Percentiles rank a stretch among this genome's conserved stretches.
Conservation (phyloP, 2,888 invertebrate genomes). For the Dyspetes luteomarginatus region DNA sequence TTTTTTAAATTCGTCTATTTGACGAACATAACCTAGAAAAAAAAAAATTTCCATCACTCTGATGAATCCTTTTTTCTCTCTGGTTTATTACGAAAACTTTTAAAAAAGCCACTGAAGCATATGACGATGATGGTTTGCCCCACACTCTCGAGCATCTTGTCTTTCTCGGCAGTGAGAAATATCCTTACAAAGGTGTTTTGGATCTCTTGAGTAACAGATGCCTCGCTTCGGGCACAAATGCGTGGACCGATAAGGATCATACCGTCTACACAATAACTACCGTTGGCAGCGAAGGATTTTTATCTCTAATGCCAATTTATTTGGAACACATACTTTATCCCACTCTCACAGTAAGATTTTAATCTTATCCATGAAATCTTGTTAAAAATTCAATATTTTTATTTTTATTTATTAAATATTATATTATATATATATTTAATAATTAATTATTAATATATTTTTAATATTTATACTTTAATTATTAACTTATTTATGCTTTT, state of each 20-base stretch:
- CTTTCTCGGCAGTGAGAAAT: conserved; percentile 94
- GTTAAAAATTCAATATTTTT: background rate
- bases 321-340: conserved; percentile 95
- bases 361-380: background rate
- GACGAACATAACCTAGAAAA: conserved; percentile 54
- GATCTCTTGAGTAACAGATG: conserved; percentile 95
- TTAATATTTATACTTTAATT: no score
- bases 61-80: no score
- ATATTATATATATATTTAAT: no score
- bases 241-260: conserved; percentile 94
- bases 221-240: conserved; percentile 96
- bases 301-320: conserved; percentile 95
- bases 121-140: conserved; percentile 96
- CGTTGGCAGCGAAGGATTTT: conserved; percentile 93
- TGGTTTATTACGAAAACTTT: no score
- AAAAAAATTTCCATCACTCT: background rate
- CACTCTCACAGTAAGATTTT: conserved; percentile 86
- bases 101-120: conserved; percentile 93
- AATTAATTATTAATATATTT: no score
- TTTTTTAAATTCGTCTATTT: no score
- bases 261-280: conserved; percentile 96
- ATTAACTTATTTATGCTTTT: conserved; percentile 26
- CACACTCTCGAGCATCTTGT: conserved; percentile 97
- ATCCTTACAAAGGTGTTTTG: conserved; percentile 95
- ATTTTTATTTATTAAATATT: no score